Base-by-base conservation (phyloP, 2,888 invertebrate genomes). In the Noctua fimbriata region DNA sequence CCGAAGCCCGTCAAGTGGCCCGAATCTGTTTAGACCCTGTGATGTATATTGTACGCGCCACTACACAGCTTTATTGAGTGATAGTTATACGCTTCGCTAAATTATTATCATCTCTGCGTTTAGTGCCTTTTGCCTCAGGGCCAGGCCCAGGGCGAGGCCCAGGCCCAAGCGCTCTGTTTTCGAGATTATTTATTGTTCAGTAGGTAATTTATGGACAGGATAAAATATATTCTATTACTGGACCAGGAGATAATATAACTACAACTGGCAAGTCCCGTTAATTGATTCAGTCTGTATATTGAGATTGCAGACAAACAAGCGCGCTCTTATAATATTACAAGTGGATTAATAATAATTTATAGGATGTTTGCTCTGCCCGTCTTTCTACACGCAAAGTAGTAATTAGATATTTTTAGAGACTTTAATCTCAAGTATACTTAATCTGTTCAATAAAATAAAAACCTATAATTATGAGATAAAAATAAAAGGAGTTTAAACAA, bases 1-100 rank as follows among this genome's bases (percentile, higher is more conserved):
- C 93, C 91, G 94, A 94, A 93, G 94, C 94, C 95, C 92, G 93
- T 95, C 96, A 96, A 96, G 94, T 95, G 94, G 89, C 91, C 93
- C 91, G 94, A 95, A 95, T 96, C 95, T 95, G 94, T 94, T 94
- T 94, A 85, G 86, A 69, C 81, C 81, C 79, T 86, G 83, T 87
- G 89, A 88, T 81, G 87, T 87, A 83, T 81, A 86, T 83, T 85
- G 80, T 85, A 81, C 83, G 85, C 82, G 73, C 85, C 87, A 88
- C 66, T 88, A 77, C 83, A 86, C 76, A 69, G 78, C 69, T 88
- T 88, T 88, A 87, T 83, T 81, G 77, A 87, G 73, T 84, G 85
- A 87, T 87, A 87, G 84, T 76, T 79, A 74, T 83, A 79, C 84
- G 84, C 73, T 75, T 76, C 60, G 87, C 83, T 75, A 75, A 79